Evolutionary conservation across 2,797 vertebrate species (phyloP), one percentile per base, ranked within the genome.

Genomic region (Macrochelys suwanniensis): DNA sequence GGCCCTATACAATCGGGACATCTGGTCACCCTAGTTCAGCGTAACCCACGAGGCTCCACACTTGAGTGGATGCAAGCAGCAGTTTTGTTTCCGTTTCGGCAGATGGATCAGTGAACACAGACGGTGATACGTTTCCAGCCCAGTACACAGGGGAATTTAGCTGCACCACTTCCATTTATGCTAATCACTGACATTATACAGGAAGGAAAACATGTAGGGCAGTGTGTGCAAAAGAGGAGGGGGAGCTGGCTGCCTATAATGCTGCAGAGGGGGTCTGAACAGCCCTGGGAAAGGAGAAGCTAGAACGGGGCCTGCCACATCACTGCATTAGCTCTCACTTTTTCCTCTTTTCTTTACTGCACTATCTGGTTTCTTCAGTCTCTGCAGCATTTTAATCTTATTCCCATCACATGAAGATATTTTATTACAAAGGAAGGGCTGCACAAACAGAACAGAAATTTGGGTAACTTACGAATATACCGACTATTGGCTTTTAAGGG

Each of bases 141-240:
- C 56, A 31, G 88, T 0, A 5, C 76, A 68, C 0, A 0, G n/a
- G 4, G 19, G 17, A 94, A 85, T 84, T 23, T 42, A 25, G 7
- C 84, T 94, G 65, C 54, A 92, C 47, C 0, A 2, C 57, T 74
- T 92, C 45, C 50, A 74, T 51, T 88, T 82, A 68, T 50, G 10
- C 45, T 88, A 88, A 89, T 57, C 2, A 19, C 83, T 82, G 15
- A 91, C 19, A n/a, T 16, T 47, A 23, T 82, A 51, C 74, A 59
- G 79, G 57, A 92, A 80, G 8, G 90, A 45, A 57, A 94, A 86
- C 16, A 85, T 4, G 2, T 2, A 15, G 37, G 86, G 61, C 1
- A 1, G 65, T 59, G 57, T 0, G 0, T 2, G 26, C 51, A 17
- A 2, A 13, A n/a, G 17, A 56, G 8, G 5, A 83, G 31, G 13